Conservation (phyloP, 2,113 vertebrate genomes). For the Sinocyclocheilus anshuiensis region DNA sequence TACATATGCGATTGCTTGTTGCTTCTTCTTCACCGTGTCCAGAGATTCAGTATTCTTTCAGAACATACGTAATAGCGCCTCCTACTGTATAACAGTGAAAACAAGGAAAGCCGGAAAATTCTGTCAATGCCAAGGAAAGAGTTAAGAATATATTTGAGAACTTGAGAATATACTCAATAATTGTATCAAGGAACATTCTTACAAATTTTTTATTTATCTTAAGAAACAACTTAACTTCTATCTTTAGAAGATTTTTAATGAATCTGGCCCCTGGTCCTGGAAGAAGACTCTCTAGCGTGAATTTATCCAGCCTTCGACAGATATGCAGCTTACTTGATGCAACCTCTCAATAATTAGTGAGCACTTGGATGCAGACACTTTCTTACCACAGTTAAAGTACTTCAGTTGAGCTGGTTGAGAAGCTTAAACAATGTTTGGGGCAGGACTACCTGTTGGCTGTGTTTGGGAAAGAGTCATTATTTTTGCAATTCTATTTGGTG, state of each 20-base stretch:
- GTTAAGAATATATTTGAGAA: neutral
- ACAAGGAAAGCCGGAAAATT: too few species aligned
- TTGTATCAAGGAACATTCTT: neutral
- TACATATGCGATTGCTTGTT: too few species aligned
- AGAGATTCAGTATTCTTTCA: too few species aligned
- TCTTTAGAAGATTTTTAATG: too few species aligned
- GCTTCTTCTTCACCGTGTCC: too few species aligned
- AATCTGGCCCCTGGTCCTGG: neutral
- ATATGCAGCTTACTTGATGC: neutral
- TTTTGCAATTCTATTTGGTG: neutral
- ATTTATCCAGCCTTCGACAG: neutral
- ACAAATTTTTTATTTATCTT: too few species aligned
- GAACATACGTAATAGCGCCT: too few species aligned
- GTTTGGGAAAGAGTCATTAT: neutral
- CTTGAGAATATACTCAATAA: neutral
- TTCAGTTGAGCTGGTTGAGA: neutral
- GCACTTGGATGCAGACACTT: neutral
- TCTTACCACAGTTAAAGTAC: neutral
- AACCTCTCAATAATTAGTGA: neutral
- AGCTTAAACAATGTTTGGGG: neutral
- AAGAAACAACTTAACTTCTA: too few species aligned
- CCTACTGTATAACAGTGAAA: too few species aligned
- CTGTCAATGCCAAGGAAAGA: too few species aligned
- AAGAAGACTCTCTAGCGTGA: neutral
- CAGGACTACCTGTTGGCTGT: neutral